Evolutionary conservation across 1,140 invertebrate species (phyloP).

Genomic region (Bilobella aurantiaca): DNA sequence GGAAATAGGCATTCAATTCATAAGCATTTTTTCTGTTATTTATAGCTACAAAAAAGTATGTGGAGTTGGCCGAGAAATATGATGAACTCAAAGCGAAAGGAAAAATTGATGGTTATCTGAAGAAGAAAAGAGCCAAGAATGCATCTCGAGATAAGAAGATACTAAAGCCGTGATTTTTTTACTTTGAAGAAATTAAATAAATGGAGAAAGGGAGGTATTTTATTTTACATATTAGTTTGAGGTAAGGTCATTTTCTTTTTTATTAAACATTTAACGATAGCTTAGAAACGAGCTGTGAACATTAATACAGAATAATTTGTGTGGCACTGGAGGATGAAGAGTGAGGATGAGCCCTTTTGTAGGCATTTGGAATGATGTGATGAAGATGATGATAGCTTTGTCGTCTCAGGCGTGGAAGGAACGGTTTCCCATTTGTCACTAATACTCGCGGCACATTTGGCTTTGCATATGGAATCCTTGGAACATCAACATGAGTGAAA

Average conservation of each 20-base stretch:
- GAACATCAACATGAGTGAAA: conserved; percentile 34
- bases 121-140: conserved; percentile 58
- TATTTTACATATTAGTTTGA: conserved; percentile 2
- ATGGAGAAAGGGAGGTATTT: not conserved
- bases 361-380: not conserved
- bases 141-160: not conserved
- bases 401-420: conserved; percentile 30
- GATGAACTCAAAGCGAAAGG: conserved; percentile 59
- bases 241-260: not conserved
- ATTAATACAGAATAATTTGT: not conserved
- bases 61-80: conserved; percentile 58
- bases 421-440: conserved; percentile 34
- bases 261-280: not conserved
- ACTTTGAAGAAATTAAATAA: not conserved
- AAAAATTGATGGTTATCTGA: conserved; percentile 61
- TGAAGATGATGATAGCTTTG: conserved; percentile 18
- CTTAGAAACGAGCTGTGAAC: not conserved
- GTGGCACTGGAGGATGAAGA: conserved; percentile 1
- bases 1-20: no score
- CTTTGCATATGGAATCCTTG: conserved; percentile 34
- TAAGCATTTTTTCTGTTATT: conserved; percentile 16
- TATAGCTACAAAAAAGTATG: conserved; percentile 55
- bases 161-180: not conserved
- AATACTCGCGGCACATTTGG: conserved; percentile 32
- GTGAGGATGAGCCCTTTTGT: no score